Base-by-base conservation (phyloP, 64 coral and sea anemone species). In the Cladopsammia gracilis region DNA sequence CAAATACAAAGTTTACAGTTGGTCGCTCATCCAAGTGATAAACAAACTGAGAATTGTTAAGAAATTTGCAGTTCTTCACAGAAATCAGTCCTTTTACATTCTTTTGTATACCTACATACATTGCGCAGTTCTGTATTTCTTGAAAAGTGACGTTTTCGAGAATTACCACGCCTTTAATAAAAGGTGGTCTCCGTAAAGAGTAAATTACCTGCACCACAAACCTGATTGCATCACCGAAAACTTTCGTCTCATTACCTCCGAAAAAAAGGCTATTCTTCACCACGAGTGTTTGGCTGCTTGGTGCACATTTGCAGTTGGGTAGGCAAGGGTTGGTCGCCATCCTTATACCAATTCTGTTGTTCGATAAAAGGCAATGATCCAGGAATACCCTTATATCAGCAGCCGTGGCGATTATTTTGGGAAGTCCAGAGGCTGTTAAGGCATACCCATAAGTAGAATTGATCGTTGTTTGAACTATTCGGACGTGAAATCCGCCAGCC, bases 301-400 rank as follows among this genome's bases (percentile, higher is more conserved):
- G 16, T 10, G 0, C 19, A 24, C n/a, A n/a, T n/a, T n/a, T n/a
- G n/a, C n/a, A n/a, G n/a, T n/a, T n/a, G n/a, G n/a, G n/a, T 54
- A 77, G 49, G 11, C n/a, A 49, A 77, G 56, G 47, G 15, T 3
- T 20, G 2, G n/a, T 77, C 24, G 74, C 2, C 74, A 77, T 77
- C 3, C 74, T n/a, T 54, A 77, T 77, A 1, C 74, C 74, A 77
- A 54, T 3, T 48, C 49, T 51, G 22, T 77, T 77, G 74, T 77
- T 56, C 19, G 1, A 16, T 8, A 75, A 14, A 19, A 75, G 0
- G 8, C 71, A 75, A 2, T 19, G 3, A 18, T 75, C 16, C 3
- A 77, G 19, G 9, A 25, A 53, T 19, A 77, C 74, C 19, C 24
- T 77, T 12, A 77, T 12, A 53, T 15, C 48, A 22, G 48, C 0